These are phyloP conservation scores for Ladona fulva DNA, from an alignment of 1,140 invertebrate genomes.

Conservation along the genomic window DNA sequence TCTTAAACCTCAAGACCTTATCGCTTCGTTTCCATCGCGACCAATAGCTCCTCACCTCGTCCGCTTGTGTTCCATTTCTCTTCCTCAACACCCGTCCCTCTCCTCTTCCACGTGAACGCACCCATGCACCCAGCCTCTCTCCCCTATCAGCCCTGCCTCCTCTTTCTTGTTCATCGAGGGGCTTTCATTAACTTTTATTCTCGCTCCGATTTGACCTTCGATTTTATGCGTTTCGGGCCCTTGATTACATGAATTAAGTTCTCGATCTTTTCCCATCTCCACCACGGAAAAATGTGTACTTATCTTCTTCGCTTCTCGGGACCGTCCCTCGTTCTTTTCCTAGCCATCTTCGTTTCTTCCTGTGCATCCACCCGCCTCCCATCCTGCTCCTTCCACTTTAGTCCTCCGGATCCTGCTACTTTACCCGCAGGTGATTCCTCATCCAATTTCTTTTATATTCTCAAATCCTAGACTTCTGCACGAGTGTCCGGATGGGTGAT, in stretches of 20 bases:
- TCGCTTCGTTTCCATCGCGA: background rate
- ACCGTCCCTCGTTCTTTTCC: background rate
- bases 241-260: slow-evolving; percentile 1
- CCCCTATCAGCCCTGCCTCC: too few relatives aligned
- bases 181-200: background rate
- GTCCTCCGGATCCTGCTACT: too few relatives aligned
- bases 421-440: too few relatives aligned
- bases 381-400: too few relatives aligned
- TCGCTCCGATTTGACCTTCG: slow-evolving; percentile 7
- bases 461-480: too few relatives aligned
- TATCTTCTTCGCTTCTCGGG: background rate
- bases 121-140: background rate
- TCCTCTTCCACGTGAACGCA: background rate
- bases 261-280: background rate
- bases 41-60: background rate
- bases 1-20: background rate
- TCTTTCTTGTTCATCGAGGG: background rate
- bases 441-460: too few relatives aligned
- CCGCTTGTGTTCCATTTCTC: background rate
- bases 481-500: too few relatives aligned
- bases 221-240: background rate
- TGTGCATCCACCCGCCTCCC: background rate
- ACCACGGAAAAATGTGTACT: background rate
- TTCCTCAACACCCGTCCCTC: background rate
- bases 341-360: background rate